phyloP scores from a whole-genome alignment of 2,888 invertebrate species.

The Trissolcus japonicus region DNA sequence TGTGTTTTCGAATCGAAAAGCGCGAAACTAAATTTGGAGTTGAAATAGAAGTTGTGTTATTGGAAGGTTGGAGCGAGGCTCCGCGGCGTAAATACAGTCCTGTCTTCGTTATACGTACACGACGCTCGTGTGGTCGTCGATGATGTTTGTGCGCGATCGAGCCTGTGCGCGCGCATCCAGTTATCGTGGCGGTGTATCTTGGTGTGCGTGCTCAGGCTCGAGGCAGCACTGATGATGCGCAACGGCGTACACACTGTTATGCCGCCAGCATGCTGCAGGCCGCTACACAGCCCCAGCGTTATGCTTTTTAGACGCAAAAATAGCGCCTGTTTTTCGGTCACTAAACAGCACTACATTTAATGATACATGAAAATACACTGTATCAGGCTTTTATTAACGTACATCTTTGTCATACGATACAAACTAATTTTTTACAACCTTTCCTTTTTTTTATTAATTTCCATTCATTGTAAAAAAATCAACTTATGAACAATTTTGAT shows the following conservation, averaged over 20 bases:
- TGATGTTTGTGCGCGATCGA: slow-evolving; percentile 46
- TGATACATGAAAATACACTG: slow-evolving; percentile 48
- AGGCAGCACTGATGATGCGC: slow-evolving; percentile 52
- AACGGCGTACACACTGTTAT: slow-evolving; percentile 38
- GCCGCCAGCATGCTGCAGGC: slow-evolving; percentile 41
- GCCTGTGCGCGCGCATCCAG: slow-evolving; percentile 57
- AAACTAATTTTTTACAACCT: neutral
- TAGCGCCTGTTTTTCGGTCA: slow-evolving; percentile 58
- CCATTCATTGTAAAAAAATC: neutral
- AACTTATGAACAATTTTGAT: no score
- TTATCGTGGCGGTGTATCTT: slow-evolving; percentile 39
- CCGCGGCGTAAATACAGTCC: slow-evolving; percentile 44
- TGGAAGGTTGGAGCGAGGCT: slow-evolving; percentile 31
- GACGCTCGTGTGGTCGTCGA: slow-evolving; percentile 25
- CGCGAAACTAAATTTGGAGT: slow-evolving; percentile 2
- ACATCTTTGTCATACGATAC: no score
- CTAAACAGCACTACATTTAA: slow-evolving; percentile 45
- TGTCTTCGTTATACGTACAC: slow-evolving; percentile 28
- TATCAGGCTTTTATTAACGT: slow-evolving; percentile 7
- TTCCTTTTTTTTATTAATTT: neutral
- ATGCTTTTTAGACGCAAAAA: slow-evolving; percentile 58
- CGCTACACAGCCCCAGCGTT: slow-evolving; percentile 45
- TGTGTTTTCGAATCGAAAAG: neutral
- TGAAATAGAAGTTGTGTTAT: no score
- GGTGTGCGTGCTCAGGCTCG: slow-evolving; percentile 47